phyloP scores from a whole-genome alignment of 35 echinoderm and acorn worm genomes.

The Stichopus chloronotus region DNA sequence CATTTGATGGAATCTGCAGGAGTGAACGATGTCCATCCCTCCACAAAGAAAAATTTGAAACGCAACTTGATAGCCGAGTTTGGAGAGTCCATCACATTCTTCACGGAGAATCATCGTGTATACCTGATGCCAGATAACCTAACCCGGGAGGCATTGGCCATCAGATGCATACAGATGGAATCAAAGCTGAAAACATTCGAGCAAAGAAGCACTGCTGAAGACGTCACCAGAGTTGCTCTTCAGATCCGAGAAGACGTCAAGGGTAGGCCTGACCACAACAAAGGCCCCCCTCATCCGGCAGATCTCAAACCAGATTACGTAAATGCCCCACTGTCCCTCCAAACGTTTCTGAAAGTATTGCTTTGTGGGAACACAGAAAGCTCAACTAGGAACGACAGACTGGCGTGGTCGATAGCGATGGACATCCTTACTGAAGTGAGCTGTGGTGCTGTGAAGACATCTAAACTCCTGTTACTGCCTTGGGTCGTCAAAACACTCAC shows the following conservation, averaged over 20 bases:
- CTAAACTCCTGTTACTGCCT: conserved; percentile 35
- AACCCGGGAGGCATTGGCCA: no score
- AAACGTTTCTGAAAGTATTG: background rate
- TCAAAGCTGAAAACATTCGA: no score
- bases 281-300: background rate
- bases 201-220: no score
- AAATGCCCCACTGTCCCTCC: background rate
- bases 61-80: no score
- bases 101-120: no score
- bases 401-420: background rate
- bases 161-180: no score
- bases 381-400: background rate
- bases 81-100: no score
- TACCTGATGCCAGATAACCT: no score
- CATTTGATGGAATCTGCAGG: background rate
- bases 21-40: background rate
- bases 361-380: no score
- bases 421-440: conserved; percentile 28
- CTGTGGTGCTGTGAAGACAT: background rate
- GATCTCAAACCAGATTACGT: background rate
- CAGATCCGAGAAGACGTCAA: background rate
- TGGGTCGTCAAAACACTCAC: conserved; percentile 37
- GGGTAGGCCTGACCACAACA: background rate
- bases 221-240: background rate
- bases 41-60: no score